These are phyloP conservation scores for Tragelaphus eurycerus DNA, from an alignment of 2,797 vertebrate species.

Conservation along the genomic window DNA sequence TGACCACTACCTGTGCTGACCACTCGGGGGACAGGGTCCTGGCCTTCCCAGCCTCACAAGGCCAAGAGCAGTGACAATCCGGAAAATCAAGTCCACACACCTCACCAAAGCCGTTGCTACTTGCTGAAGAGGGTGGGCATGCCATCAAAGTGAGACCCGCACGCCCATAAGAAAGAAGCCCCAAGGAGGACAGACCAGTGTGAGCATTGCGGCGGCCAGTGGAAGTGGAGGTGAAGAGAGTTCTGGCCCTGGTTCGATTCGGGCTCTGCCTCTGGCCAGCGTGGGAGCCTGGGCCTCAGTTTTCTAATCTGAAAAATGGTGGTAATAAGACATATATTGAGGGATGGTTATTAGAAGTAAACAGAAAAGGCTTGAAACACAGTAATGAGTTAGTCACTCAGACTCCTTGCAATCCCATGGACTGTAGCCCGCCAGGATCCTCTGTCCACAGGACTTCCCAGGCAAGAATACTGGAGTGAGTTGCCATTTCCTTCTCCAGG, in stretches of 20 bases:
- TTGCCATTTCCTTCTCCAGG: neutral
- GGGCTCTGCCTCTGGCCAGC: neutral
- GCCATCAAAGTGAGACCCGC: neutral
- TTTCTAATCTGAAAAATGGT: neutral
- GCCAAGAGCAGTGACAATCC: neutral
- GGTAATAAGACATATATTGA: neutral
- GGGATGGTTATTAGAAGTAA: neutral
- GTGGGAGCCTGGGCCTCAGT: neutral
- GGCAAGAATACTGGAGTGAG: neutral
- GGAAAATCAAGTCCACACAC: neutral
- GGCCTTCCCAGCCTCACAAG: neutral
- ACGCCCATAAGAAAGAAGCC: neutral
- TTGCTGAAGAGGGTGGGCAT: neutral
- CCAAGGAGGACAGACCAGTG: neutral
- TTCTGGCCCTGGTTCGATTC: fast-evolving
- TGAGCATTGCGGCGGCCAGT: neutral
- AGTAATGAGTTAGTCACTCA: neutral
- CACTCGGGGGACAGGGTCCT: neutral
- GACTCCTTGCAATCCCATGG: neutral
- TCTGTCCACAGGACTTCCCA: neutral
- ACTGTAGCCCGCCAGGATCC: neutral
- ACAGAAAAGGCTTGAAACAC: neutral
- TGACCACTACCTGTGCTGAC: neutral
- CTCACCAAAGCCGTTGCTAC: neutral
- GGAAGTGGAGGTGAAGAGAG: neutral